phyloP scores from a whole-genome alignment of 2,888 invertebrate species.

The Endotricha flammealis region DNA sequence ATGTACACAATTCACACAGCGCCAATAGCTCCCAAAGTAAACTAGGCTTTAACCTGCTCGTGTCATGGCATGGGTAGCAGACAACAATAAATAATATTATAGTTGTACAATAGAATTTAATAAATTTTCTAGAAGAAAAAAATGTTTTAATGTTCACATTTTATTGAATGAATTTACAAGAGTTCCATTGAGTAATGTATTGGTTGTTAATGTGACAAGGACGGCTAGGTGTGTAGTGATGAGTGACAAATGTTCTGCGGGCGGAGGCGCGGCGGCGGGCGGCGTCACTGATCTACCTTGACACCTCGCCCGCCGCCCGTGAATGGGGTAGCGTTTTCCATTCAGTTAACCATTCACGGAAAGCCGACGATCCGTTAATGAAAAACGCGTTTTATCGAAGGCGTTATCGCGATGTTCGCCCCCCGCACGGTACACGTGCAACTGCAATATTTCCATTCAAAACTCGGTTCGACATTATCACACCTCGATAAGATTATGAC shows the following conservation, averaged over 20 bases:
- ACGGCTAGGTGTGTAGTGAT: conserved; percentile 19
- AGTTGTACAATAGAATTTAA: too few species aligned
- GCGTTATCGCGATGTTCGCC: conserved; percentile 45
- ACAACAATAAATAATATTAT: too few species aligned
- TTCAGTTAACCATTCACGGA: conserved; percentile 73
- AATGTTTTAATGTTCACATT: too few species aligned
- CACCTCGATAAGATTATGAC: conserved; percentile 19
- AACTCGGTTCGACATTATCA: conserved; percentile 27
- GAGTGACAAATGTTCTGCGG: conserved; percentile 23
- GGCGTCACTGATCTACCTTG: conserved; percentile 11
- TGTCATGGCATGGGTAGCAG: too few species aligned
- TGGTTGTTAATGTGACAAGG: conserved; percentile 6
- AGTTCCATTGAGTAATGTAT: too few species aligned
- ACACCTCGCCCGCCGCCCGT: conserved; percentile 9
- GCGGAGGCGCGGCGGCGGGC: conserved; percentile 27
- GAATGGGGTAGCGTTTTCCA: conserved; percentile 55
- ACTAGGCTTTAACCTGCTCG: too few species aligned
- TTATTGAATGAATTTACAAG: conserved; percentile 9
- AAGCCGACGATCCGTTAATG: conserved; percentile 69
- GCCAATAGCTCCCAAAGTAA: too few species aligned
- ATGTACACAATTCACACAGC: too few species aligned
- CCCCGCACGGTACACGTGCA: conserved; percentile 42
- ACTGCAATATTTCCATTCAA: conserved; percentile 50
- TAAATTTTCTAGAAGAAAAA: too few species aligned
- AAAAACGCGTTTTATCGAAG: conserved; percentile 63